Evolutionary conservation across 2,888 invertebrate species (phyloP), one percentile per base, ranked within the genome.

Genomic region (Entomobrya multifasciata): DNA sequence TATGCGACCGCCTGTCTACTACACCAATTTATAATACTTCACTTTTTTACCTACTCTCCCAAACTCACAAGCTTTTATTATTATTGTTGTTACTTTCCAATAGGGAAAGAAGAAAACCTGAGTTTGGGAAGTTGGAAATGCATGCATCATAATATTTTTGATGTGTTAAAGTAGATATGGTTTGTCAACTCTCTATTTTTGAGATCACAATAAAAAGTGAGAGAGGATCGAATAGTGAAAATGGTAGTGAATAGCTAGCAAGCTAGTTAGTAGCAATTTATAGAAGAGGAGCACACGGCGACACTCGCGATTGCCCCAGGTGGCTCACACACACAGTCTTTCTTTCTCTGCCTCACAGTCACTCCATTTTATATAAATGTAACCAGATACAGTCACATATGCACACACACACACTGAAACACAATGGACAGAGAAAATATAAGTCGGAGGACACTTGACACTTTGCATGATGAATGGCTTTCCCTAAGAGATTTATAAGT

Each of bases 381-480:
- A 57, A 57, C 41, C 36, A 55, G 72, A 76, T 41, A 82, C 55
- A 60, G 62, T 55, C 76, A 83, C 83, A 83, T 83, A 76, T 83
- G 83, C 52, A 83, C 41, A 36, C 80, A n/a, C 49, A 90, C 90
- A 89, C 88, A 88, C 89, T 90, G 89, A 90, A 67, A 79, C 36
- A 90, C 90, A 90, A 90, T 90, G 90, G 90, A 91, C 90, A 91
- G 77, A 80, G 83, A 83, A 83, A 83, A 83, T 89, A 78, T 86
- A 88, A 89, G 86, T 89, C 88, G 81, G 88, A 89, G 88, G 91
- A 91, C 90, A 90, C 90, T 91, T 91, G 91, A 91, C 91, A 91
- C 91, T 90, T 90, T 91, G 90, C 89, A 91, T 91, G 91, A 91
- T 91, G 91, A 90, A 91, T 91, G 90, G 91, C 90, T 91, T 91